These are phyloP conservation scores for Cynopterus sphinx DNA, from an alignment of 2,797 vertebrate species.

Conservation along the genomic window DNA sequence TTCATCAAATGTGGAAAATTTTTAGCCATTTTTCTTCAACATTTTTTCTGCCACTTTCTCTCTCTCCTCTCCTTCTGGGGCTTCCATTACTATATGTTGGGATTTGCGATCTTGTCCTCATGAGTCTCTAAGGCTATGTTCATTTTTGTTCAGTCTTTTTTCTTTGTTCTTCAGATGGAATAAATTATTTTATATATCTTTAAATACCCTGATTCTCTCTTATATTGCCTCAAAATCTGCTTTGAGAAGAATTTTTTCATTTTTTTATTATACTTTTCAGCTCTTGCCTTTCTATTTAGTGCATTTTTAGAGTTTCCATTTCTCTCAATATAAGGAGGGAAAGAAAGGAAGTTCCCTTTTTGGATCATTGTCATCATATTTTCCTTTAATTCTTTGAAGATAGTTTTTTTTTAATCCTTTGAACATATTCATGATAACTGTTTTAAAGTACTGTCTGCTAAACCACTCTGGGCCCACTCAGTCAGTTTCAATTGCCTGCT, in stretches of 20 bases:
- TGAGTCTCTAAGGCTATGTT: not conserved
- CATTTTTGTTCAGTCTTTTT: not conserved
- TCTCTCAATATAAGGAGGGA: no score
- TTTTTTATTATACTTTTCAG: not conserved
- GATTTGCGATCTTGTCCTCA: not conserved
- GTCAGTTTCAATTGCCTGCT: not conserved
- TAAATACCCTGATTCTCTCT: not conserved
- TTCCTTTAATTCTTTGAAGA: not conserved
- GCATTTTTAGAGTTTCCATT: not conserved
- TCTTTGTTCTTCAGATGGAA: not conserved
- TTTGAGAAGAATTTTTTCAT: not conserved
- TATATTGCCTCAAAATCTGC: not conserved
- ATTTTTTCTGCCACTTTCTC: not conserved
- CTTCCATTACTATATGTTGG: not conserved
- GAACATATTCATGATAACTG: not conserved
- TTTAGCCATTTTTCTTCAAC: not conserved
- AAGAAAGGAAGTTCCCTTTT: not conserved
- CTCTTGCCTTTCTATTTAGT: not conserved
- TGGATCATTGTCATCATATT: not conserved
- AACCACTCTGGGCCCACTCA: not conserved
- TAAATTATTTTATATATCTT: not conserved
- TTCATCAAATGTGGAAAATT: not conserved
- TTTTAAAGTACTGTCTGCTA: not conserved
- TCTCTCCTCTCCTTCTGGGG: not conserved
- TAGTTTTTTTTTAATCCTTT: not conserved